Conservation (phyloP, 2,113 vertebrate genomes). For the Otocyon megalotis region DNA sequence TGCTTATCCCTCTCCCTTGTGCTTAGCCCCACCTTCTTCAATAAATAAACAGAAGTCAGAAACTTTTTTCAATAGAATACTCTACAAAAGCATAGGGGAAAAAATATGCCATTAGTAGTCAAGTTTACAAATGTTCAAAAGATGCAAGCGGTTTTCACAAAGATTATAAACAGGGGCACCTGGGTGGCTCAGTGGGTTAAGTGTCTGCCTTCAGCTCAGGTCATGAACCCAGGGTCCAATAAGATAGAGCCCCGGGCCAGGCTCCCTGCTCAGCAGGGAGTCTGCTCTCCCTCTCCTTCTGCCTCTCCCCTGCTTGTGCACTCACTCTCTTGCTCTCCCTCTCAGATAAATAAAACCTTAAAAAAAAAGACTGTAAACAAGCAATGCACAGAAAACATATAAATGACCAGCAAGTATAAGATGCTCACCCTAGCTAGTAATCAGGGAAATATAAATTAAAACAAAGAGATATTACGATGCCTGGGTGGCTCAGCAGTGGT, state of each 20-base stretch:
- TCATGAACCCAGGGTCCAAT: too few relatives aligned
- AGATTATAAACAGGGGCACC: not conserved
- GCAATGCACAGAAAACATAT: not conserved
- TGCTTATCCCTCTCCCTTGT: too few relatives aligned
- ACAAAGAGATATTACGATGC: not conserved
- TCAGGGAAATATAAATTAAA: conserved; percentile 13
- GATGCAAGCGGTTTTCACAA: conserved; percentile 9
- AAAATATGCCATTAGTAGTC: not conserved
- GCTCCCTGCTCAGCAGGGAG: too few relatives aligned
- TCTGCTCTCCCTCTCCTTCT: too few relatives aligned
- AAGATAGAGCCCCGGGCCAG: too few relatives aligned
- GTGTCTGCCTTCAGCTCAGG: too few relatives aligned
- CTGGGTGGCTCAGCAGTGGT: too few relatives aligned
- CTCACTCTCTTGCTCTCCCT: too few relatives aligned
- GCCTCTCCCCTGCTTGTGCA: too few relatives aligned
- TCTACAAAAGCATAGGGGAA: not conserved
- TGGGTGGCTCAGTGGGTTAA: too few relatives aligned
- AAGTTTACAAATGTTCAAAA: conserved; percentile 37
- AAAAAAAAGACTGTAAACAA: not conserved
- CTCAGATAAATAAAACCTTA: too few relatives aligned
- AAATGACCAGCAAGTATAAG: not conserved
- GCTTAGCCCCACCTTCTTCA: too few relatives aligned
- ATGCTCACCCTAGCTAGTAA: not conserved
- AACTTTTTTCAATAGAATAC: conserved; percentile 37
- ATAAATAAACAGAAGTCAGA: not conserved